phyloP scores from a whole-genome alignment of 2,888 invertebrate species.

The Drosophila mayaguana region DNA sequence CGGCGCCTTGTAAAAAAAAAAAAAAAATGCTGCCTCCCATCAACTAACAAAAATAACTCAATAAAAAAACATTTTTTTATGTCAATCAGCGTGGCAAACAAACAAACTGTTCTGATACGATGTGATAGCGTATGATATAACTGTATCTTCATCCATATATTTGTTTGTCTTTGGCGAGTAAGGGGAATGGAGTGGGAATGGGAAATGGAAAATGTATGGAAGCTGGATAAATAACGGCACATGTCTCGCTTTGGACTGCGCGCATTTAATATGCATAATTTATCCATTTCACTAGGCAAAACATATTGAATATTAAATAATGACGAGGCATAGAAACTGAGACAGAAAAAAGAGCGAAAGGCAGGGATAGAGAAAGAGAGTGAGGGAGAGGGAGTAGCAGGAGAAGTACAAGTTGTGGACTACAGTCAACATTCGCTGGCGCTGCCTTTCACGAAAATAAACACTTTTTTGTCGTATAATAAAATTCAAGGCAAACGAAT shows the following conservation, averaged over 20 bases:
- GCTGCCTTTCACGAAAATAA: constrained; percentile 44
- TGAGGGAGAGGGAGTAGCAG: too few species aligned
- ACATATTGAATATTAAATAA: constrained; percentile 81
- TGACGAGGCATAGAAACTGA: constrained; percentile 29
- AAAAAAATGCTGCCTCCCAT: constrained; percentile 52
- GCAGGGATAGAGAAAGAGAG: neutral
- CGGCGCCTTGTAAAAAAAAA: constrained; percentile 62
- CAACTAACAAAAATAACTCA: constrained; percentile 73
- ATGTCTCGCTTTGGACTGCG: constrained; percentile 56
- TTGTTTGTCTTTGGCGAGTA: constrained; percentile 39
- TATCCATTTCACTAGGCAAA: constrained; percentile 76
- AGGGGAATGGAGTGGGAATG: constrained; percentile 8
- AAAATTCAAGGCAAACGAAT: constrained; percentile 78
- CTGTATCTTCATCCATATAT: constrained; percentile 14
- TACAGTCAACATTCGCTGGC: constrained; percentile 43
- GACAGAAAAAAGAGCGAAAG: neutral
- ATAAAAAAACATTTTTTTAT: constrained; percentile 70
- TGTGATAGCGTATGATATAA: constrained; percentile 17
- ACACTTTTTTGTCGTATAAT: constrained; percentile 66
- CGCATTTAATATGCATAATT: constrained; percentile 80
- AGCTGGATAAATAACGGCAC: constrained; percentile 46
- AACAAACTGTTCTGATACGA: constrained; percentile 48
- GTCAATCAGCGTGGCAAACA: constrained; percentile 71
- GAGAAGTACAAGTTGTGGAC: neutral
- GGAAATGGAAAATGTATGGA: neutral